Evolutionary conservation across 2,888 invertebrate species (phyloP).

Genomic region (Campoplex capitator): DNA sequence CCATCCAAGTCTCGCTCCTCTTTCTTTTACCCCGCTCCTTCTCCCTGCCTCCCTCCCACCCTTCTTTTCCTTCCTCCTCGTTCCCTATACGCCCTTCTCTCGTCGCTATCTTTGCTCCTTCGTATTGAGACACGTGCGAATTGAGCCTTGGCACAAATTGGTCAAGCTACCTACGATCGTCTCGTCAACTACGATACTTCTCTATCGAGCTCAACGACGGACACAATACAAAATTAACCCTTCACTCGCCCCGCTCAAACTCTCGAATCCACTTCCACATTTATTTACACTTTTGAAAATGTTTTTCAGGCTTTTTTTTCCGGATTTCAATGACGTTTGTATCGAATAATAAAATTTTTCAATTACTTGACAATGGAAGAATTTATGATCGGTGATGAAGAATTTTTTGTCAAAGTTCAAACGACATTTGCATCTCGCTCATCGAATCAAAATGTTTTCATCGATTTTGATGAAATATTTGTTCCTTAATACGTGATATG

Average conservation of each 20-base stretch:
- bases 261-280: background rate
- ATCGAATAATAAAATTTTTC: background rate
- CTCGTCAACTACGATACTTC: background rate
- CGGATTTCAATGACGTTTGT: background rate
- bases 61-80: background rate
- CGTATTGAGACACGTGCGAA: slow-evolving; percentile 38
- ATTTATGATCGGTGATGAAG: background rate
- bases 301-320: background rate
- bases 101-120: slow-evolving; percentile 9
- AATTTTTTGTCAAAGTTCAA: background rate
- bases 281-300: background rate
- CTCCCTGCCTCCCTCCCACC: background rate
- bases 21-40: background rate
- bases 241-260: background rate
- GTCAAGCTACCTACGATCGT: slow-evolving; percentile 16
- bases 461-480: background rate
- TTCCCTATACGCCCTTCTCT: slow-evolving; percentile 7
- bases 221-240: slow-evolving; percentile 3
- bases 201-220: background rate
- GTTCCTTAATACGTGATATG: too few species aligned
- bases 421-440: background rate
- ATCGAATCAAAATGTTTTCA: background rate
- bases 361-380: background rate
- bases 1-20: slow-evolving; percentile 17
- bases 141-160: slow-evolving; percentile 47